A percentile compares a stretch with the other conserved stretches of the same genome.
Evolutionary conservation across 2,888 invertebrate genomes (phyloP).

Genomic region (Linnaemya tessellans): DNA sequence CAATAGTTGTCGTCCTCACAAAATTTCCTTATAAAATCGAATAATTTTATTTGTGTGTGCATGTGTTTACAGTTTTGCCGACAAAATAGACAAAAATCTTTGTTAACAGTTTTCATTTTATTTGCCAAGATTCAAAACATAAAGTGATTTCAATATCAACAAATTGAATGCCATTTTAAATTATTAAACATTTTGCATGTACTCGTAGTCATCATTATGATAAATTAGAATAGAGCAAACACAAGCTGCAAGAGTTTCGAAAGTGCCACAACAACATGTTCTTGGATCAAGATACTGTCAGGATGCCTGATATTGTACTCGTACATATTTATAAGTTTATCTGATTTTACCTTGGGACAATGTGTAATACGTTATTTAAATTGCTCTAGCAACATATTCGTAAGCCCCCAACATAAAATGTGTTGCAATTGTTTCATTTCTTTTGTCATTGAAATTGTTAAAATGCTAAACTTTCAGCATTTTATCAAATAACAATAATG

Average conservation of each 20-base stretch:
- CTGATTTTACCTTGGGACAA: slow-evolving; percentile 18
- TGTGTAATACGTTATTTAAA: slow-evolving; percentile 8
- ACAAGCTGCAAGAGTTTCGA: not conserved
- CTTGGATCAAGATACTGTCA: not conserved
- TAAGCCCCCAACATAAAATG: slow-evolving; percentile 31
- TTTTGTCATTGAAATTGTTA: slow-evolving; percentile 26
- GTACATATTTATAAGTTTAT: not conserved
- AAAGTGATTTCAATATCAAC: not conserved
- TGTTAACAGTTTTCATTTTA: slow-evolving; percentile 24
- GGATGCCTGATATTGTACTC: not conserved
- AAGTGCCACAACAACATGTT: slow-evolving; percentile 16
- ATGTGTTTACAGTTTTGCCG: no score
- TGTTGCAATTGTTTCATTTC: slow-evolving; percentile 30
- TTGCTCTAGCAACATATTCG: slow-evolving; percentile 23
- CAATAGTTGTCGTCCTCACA: not conserved
- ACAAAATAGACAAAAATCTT: not conserved
- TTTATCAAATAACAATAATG: slow-evolving; percentile 50
- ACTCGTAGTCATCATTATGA: slow-evolving; percentile 21
- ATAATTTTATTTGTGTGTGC: slow-evolving; percentile 5
- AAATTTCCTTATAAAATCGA: not conserved
- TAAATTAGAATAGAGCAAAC: slow-evolving; percentile 3
- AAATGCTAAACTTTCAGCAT: slow-evolving; percentile 47
- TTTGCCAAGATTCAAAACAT: slow-evolving; percentile 4
- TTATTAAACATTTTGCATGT: slow-evolving; percentile 23
- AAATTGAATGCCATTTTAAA: slow-evolving; percentile 25